phyloP scores from a whole-genome alignment of 1,140 invertebrate species.

The Branchinecta lindahli region DNA sequence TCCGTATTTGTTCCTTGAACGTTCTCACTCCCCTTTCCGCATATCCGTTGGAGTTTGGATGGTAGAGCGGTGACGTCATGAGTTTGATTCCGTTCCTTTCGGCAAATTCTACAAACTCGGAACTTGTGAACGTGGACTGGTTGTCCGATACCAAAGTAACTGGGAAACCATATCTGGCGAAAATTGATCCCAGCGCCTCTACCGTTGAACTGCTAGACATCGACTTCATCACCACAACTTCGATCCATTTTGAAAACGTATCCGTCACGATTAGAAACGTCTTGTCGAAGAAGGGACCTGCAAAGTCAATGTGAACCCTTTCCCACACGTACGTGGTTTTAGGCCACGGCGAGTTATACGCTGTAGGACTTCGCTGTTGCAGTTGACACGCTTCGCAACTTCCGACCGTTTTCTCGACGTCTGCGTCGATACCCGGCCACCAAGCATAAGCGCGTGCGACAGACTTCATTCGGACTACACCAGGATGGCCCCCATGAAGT shows the following conservation, averaged over 20 bases:
- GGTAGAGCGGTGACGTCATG: constrained; percentile 11
- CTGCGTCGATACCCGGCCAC: constrained; percentile 36
- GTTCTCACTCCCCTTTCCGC: constrained; percentile 18
- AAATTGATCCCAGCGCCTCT: constrained; percentile 27
- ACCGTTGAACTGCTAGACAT: constrained; percentile 23
- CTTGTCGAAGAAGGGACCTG: constrained; percentile 30
- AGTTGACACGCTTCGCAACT: constrained; percentile 26
- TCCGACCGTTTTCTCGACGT: constrained; percentile 27
- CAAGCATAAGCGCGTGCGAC: constrained; percentile 36
- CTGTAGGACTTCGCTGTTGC: constrained; percentile 23
- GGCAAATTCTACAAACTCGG: constrained; percentile 31
- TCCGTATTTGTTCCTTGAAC: constrained; percentile 13
- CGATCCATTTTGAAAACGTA: constrained; percentile 31
- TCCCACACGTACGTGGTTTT: constrained; percentile 31
- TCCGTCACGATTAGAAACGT: constrained; percentile 33
- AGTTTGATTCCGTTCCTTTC: constrained; percentile 30
- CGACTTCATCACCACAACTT: constrained; percentile 25
- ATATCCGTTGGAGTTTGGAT: constrained; percentile 18
- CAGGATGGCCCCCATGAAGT: constrained; percentile 35
- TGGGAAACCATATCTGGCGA: constrained; percentile 31
- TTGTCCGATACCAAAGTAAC: constrained; percentile 32
- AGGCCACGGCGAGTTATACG: constrained; percentile 27
- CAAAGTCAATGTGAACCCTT: constrained; percentile 36
- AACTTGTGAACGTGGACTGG: constrained; percentile 31
- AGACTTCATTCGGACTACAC: constrained; percentile 38